Percentiles rank a stretch among this genome's conserved stretches.
These are phyloP conservation scores for Iselma pallidipennis DNA, from an alignment of 2,888 invertebrate species.

Conservation along the genomic window DNA sequence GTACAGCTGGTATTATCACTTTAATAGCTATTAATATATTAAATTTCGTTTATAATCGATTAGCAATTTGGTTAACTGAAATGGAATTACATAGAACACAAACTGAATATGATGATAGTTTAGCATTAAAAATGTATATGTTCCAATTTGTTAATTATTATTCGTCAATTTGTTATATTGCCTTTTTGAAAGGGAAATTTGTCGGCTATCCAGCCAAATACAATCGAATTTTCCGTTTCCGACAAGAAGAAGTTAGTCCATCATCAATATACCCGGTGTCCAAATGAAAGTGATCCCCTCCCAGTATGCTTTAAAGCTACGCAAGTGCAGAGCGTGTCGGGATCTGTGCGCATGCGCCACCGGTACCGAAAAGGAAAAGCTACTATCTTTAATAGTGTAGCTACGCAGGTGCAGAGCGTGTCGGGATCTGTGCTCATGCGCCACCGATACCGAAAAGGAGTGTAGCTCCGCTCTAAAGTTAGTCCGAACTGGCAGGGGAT, in stretches of 20 bases:
- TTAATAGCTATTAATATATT: constrained; percentile 75
- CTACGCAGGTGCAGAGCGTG: too few relatives aligned
- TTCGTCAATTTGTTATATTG: constrained; percentile 85
- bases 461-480: too few relatives aligned
- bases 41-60: constrained; percentile 68
- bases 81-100: constrained; percentile 78
- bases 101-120: constrained; percentile 83
- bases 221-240: constrained; percentile 69
- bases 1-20: constrained; percentile 79
- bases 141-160: constrained; percentile 91
- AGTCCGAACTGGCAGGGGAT: too few relatives aligned
- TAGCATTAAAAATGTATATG: constrained; percentile 83
- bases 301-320: too few relatives aligned
- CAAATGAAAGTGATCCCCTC: not conserved
- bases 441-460: too few relatives aligned
- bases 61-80: constrained; percentile 73
- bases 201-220: constrained; percentile 79
- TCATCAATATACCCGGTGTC: constrained; percentile 6
- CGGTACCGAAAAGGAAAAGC: too few relatives aligned
- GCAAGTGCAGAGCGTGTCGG: too few relatives aligned
- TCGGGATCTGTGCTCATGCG: too few relatives aligned
- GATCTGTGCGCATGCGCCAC: too few relatives aligned
- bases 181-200: constrained; percentile 76
- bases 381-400: too few relatives aligned
- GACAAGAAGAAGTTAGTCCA: constrained; percentile 70